Conservation (phyloP, 2,113 vertebrate species). For the Leucoraja erinaceus region DNA sequence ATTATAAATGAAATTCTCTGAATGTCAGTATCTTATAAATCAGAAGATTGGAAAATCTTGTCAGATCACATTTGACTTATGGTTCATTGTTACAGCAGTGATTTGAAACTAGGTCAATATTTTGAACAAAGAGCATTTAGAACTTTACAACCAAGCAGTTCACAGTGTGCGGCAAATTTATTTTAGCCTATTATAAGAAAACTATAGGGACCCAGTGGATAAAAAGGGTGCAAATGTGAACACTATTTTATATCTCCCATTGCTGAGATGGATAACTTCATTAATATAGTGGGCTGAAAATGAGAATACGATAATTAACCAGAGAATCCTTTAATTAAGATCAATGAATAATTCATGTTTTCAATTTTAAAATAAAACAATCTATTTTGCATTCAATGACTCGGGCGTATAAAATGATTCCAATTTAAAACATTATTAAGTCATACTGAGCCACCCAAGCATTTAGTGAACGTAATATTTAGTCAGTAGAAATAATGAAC, state of each 20-base stretch:
- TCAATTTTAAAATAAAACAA: slow-evolving; percentile 22
- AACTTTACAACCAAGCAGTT: neutral
- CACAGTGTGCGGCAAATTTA: neutral
- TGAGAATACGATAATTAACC: neutral
- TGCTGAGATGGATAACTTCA: neutral
- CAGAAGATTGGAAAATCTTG: neutral
- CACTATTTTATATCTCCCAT: neutral
- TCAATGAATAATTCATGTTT: neutral
- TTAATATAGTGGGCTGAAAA: slow-evolving; percentile 9
- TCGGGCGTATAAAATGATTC: neutral
- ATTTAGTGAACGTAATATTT: neutral
- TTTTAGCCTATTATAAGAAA: neutral
- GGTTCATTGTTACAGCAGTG: neutral
- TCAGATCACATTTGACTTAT: neutral
- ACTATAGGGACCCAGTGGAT: neutral
- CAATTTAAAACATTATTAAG: neutral
- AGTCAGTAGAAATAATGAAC: neutral
- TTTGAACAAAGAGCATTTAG: neutral
- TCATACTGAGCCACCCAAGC: neutral
- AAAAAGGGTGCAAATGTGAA: neutral
- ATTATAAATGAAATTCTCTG: neutral
- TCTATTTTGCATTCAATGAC: neutral
- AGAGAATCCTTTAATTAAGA: neutral
- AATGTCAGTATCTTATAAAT: neutral
- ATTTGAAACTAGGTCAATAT: neutral